These are phyloP conservation scores for Mustela nigripes DNA, from an alignment of 2,113 vertebrate species.

Conservation along the genomic window DNA sequence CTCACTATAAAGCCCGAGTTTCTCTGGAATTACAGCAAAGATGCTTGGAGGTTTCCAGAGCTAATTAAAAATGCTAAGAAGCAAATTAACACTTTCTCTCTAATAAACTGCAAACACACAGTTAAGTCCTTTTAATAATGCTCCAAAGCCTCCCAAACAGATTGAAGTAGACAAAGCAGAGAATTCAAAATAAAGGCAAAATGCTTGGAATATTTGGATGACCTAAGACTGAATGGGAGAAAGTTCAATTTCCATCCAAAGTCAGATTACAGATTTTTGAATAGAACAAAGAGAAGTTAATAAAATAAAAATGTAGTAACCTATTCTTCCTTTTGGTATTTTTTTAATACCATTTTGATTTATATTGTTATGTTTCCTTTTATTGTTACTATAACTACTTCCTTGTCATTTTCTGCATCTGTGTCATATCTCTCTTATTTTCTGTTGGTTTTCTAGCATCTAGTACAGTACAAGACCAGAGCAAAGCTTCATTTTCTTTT, in stretches of 20 bases:
- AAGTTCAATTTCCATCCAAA: not conserved
- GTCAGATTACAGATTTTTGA: not conserved
- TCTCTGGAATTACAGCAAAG: constrained; percentile 68
- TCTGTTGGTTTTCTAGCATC: not conserved
- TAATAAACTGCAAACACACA: constrained; percentile 79
- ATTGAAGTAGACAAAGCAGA: constrained; percentile 45
- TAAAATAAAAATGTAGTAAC: not conserved
- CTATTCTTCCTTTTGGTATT: not conserved
- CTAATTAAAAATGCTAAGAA: constrained; percentile 78
- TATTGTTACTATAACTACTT: not conserved
- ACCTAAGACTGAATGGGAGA: not conserved
- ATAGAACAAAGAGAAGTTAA: not conserved
- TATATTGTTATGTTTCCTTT: not conserved
- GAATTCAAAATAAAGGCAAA: constrained; percentile 44
- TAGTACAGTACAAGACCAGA: not conserved
- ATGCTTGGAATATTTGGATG: not conserved
- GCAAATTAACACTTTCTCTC: constrained; percentile 77
- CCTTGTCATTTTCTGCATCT: not conserved
- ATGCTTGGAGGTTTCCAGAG: constrained; percentile 76
- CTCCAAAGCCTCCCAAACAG: constrained; percentile 62
- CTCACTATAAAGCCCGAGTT: constrained; percentile 61
- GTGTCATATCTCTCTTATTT: not conserved
- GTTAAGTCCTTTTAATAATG: constrained; percentile 77
- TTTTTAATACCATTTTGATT: not conserved
- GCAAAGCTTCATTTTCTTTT: not conserved